A percentile compares a stretch with the other conserved stretches of the same genome.
Conservation (phyloP, 2,113 vertebrate species). For the Centropus bengalensis region DNA sequence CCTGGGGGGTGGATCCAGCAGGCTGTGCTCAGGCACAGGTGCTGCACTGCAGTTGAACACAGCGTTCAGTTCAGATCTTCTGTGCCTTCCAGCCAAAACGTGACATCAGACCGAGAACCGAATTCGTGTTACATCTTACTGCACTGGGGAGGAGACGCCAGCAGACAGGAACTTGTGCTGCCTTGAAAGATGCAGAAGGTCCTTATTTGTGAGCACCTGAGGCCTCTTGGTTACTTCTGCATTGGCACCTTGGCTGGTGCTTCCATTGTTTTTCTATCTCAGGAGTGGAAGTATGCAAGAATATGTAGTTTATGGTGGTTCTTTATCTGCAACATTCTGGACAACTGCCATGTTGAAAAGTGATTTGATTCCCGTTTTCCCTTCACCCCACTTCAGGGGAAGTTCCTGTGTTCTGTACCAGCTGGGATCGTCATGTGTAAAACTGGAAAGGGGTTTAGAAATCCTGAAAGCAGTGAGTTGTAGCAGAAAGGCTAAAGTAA, state of each 20-base stretch:
- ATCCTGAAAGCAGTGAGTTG: background rate
- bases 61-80: constrained; percentile 23
- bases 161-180: background rate
- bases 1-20: constrained; percentile 17
- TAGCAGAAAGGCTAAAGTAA: background rate
- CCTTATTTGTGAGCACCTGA: constrained; percentile 12
- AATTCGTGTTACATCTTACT: constrained; percentile 6
- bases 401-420: background rate
- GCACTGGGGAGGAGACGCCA: background rate
- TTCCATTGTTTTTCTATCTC: background rate
- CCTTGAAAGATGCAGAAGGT: constrained; percentile 12
- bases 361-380: background rate
- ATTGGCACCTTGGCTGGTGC: background rate
- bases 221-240: background rate
- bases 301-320: background rate
- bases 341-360: background rate
- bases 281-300: background rate
- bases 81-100: constrained; percentile 38
- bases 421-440: background rate
- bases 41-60: constrained; percentile 14
- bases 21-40: background rate
- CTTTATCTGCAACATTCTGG: background rate
- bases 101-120: constrained; percentile 1
- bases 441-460: background rate
- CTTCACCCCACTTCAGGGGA: background rate